A percentile compares a stretch with the other conserved stretches of the same genome.
Evolutionary conservation across 1,140 invertebrate species (phyloP).

Genomic region (Drosophila guanche): DNA sequence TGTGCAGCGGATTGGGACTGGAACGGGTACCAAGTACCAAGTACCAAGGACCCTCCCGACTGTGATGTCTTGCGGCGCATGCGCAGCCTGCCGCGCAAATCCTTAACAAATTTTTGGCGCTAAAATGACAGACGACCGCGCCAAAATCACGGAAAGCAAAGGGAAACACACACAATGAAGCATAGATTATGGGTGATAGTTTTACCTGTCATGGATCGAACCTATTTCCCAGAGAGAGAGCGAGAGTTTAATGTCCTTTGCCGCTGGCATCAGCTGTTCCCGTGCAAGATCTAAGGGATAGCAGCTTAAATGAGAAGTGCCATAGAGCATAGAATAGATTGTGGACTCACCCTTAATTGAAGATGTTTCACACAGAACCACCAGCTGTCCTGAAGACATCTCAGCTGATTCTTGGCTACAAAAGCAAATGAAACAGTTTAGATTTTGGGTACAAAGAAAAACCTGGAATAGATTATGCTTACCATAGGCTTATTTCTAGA

Average conservation of each 20-base stretch:
- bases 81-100: constrained; percentile 70
- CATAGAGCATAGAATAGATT: not conserved
- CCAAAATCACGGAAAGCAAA: constrained; percentile 50
- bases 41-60: constrained; percentile 27
- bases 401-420: no score
- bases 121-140: constrained; percentile 63
- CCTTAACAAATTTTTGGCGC: constrained; percentile 69
- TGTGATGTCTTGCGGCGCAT: constrained; percentile 75
- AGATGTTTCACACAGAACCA: not conserved
- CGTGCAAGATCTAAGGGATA: no score
- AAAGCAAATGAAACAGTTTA: not conserved
- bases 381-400: no score
- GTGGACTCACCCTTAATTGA: not conserved
- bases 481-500: not conserved
- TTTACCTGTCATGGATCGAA: constrained; percentile 43
- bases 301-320: constrained; percentile 1
- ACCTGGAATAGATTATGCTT: not conserved
- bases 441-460: not conserved
- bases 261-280: constrained; percentile 33
- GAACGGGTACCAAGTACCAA: constrained; percentile 27
- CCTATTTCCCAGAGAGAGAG: constrained; percentile 7
- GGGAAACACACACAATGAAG: not conserved
- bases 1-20: constrained; percentile 56
- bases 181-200: constrained; percentile 27
- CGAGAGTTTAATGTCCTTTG: constrained; percentile 42